Conservation (phyloP, 1,140 invertebrate species). For the Pseudomyrmex dendroicus region DNA sequence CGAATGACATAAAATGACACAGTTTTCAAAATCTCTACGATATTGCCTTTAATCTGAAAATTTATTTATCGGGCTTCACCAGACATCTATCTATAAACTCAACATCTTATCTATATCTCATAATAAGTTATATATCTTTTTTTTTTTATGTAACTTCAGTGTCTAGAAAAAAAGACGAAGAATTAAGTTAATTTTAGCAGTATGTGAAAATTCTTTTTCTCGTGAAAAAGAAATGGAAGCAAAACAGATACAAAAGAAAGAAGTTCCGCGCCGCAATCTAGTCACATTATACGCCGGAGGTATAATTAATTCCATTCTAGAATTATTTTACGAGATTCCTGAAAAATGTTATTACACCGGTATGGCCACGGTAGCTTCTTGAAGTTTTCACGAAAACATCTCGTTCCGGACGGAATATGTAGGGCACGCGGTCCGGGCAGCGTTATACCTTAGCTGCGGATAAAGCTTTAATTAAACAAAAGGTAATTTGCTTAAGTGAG, state of each 20-base stretch:
- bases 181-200: neutral
- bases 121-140: neutral
- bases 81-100: too few species aligned
- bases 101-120: too few species aligned
- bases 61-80: slow-evolving; percentile 33
- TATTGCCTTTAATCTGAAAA: slow-evolving; percentile 24
- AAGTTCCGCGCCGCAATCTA: slow-evolving; percentile 20
- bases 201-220: slow-evolving; percentile 4
- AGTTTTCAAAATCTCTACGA: slow-evolving; percentile 7
- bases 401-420: slow-evolving; percentile 44
- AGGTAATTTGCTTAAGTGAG: slow-evolving; percentile 57
- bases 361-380: slow-evolving; percentile 21
- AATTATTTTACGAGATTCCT: slow-evolving; percentile 57
- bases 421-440: neutral
- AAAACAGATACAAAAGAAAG: slow-evolving; percentile 20
- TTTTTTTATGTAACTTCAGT: neutral
- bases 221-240: neutral
- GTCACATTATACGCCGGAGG: slow-evolving; percentile 32
- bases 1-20: slow-evolving; percentile 1
- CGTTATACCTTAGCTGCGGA: slow-evolving; percentile 43
- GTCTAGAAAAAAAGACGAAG: neutral
- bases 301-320: slow-evolving; percentile 47
- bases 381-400: slow-evolving; percentile 44
- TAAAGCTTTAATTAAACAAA: slow-evolving; percentile 59
- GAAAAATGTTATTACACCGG: slow-evolving; percentile 51